A percentile compares a stretch with the other conserved stretches of the same genome.
Conservation (phyloP, 2,113 vertebrate genomes). For the Petaurus breviceps region DNA sequence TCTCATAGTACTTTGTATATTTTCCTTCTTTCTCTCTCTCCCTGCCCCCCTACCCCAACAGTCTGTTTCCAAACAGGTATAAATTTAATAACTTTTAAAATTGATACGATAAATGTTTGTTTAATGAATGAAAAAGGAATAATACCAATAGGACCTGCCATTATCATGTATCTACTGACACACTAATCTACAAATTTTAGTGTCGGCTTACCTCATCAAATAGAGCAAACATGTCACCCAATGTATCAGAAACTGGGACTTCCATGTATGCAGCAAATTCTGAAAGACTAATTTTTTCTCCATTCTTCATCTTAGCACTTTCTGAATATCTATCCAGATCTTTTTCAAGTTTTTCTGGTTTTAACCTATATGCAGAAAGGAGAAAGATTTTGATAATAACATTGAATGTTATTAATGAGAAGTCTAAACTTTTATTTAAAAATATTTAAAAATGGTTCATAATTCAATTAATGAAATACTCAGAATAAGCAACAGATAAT, state of each 20-base stretch:
- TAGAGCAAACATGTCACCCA: slow-evolving; percentile 92
- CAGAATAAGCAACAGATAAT: rapidly evolving
- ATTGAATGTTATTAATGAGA: not conserved
- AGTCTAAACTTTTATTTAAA: rapidly evolving
- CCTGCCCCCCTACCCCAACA: rapidly evolving
- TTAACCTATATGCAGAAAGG: slow-evolving; percentile 84
- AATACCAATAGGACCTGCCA: not conserved
- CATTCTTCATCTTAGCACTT: slow-evolving; percentile 84
- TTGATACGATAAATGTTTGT: not conserved
- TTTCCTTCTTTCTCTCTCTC: not conserved
- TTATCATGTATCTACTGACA: not conserved
- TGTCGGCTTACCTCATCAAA: slow-evolving; percentile 92
- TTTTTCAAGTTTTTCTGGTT: slow-evolving; percentile 89
- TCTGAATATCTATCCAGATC: slow-evolving; percentile 88
- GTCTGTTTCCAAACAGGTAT: not conserved
- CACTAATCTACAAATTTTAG: not conserved
- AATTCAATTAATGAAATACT: not conserved
- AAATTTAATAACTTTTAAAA: not conserved
- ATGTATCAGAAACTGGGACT: slow-evolving; percentile 87
- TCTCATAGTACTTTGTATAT: not conserved
- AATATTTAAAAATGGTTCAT: not conserved
- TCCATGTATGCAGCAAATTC: slow-evolving; percentile 91
- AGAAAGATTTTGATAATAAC: not conserved
- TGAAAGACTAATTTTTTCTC: slow-evolving; percentile 83
- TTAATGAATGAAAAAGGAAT: not conserved